phyloP scores from a whole-genome alignment of 2,113 vertebrate species.

The Megaceryle torquata region DNA sequence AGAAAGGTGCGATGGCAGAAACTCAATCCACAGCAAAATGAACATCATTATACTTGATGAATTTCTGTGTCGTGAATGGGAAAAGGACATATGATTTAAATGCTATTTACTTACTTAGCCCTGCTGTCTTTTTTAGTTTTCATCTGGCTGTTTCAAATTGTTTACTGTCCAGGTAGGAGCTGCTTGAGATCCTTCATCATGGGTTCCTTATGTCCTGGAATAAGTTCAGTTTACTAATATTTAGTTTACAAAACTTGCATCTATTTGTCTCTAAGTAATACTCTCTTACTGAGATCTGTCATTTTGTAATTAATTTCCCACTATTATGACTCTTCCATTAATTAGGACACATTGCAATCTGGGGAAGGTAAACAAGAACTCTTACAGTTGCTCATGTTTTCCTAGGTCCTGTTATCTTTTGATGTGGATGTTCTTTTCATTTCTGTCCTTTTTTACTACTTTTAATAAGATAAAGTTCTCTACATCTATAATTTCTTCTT shows the following conservation, averaged over 20 bases:
- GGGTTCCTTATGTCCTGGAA: background rate
- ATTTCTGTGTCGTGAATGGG: background rate
- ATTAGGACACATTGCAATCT: background rate
- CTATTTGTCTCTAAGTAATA: background rate
- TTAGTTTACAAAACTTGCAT: background rate
- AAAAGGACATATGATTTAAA: background rate
- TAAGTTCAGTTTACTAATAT: background rate
- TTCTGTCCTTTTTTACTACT: background rate
- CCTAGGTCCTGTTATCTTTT: background rate
- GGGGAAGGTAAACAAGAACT: background rate
- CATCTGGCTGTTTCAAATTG: background rate
- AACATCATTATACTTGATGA: background rate
- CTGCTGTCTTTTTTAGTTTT: background rate
- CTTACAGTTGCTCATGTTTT: background rate
- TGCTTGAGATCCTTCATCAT: background rate
- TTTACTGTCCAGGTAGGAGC: background rate
- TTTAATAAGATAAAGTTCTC: background rate
- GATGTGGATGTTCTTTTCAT: background rate
- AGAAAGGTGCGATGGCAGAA: background rate
- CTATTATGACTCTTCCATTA: background rate
- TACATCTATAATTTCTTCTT: background rate
- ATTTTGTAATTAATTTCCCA: background rate
- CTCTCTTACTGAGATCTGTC: background rate
- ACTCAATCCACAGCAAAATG: background rate
- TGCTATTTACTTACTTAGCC: background rate